phyloP scores from a whole-genome alignment of 2,888 invertebrate genomes.

The Podabrus alpinus region DNA sequence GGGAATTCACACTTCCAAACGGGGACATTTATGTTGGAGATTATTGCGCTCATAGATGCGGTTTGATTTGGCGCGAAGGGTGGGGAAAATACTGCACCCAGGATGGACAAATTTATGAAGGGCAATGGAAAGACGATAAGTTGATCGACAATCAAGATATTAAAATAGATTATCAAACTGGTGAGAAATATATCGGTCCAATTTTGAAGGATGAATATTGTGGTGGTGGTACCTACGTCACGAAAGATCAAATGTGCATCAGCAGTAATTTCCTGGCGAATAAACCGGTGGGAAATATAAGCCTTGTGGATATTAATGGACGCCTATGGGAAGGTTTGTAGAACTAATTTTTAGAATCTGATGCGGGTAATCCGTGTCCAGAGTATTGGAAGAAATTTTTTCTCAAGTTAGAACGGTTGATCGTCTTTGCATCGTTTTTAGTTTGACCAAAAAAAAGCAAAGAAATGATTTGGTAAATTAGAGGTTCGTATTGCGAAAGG shows the following conservation, averaged over 20 bases:
- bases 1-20: conserved; percentile 58
- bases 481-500: no score
- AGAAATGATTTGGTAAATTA: no score
- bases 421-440: no score
- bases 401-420: no score
- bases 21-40: conserved; percentile 64
- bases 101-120: conserved; percentile 63
- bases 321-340: conserved; percentile 60
- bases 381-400: no score
- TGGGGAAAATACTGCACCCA: conserved; percentile 62
- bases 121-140: conserved; percentile 62
- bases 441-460: no score
- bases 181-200: conserved; percentile 58
- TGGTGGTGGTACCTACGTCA: conserved; percentile 58
- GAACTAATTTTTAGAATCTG: not conserved
- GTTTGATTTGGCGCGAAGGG: conserved; percentile 52
- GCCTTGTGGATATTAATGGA: conserved; percentile 59
- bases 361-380: no score
- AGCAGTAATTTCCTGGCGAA: conserved; percentile 59
- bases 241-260: conserved; percentile 59
- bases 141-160: conserved; percentile 52
- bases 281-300: conserved; percentile 55
- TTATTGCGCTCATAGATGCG: conserved; percentile 61
- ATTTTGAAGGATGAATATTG: conserved; percentile 58
- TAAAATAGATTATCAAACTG: conserved; percentile 56